These are phyloP conservation scores for Drosophila macrospina DNA, from an alignment of 2,888 invertebrate species.

Conservation along the genomic window DNA sequence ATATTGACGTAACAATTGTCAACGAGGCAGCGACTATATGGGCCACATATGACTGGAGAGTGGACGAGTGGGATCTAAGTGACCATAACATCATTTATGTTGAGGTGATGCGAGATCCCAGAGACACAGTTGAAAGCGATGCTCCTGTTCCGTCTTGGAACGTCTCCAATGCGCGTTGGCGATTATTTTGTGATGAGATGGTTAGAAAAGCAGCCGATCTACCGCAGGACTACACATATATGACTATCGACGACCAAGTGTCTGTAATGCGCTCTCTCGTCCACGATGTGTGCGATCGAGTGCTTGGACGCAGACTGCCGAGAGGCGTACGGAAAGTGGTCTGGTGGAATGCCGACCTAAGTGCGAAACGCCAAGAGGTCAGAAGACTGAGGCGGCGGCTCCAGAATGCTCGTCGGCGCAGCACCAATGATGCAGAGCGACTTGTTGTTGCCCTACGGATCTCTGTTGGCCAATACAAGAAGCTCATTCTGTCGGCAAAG, in stretches of 20 bases:
- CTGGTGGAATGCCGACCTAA: slow-evolving; percentile 33
- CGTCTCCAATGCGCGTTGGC: slow-evolving; percentile 16
- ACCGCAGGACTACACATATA: not conserved
- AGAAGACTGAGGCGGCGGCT: slow-evolving; percentile 31
- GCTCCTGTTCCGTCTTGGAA: slow-evolving; percentile 33
- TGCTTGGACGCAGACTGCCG: slow-evolving; percentile 7
- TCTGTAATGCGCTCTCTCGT: slow-evolving; percentile 13
- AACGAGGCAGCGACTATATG: slow-evolving; percentile 22
- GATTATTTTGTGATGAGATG: slow-evolving; percentile 18
- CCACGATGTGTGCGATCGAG: slow-evolving; percentile 13
- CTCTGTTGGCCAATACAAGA: slow-evolving; percentile 12
- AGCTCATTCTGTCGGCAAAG: slow-evolving; percentile 19
- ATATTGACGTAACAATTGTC: slow-evolving; percentile 8
- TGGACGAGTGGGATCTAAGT: slow-evolving; percentile 30
- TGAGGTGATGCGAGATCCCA: slow-evolving; percentile 6
- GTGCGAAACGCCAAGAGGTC: slow-evolving; percentile 19
- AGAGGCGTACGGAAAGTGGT: slow-evolving; percentile 7
- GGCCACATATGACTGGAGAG: slow-evolving; percentile 28
- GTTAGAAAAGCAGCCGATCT: not conserved
- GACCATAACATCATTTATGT: slow-evolving; percentile 39
- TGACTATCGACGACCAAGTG: slow-evolving; percentile 17
- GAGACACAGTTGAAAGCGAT: slow-evolving; percentile 27
- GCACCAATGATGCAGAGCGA: slow-evolving; percentile 2
- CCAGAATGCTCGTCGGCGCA: slow-evolving; percentile 18
- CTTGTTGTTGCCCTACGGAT: slow-evolving; percentile 8